A percentile compares a stretch with the other conserved stretches of the same genome.
Evolutionary conservation across 2,888 invertebrate species (phyloP).

Genomic region (Orchesella flavescens): DNA sequence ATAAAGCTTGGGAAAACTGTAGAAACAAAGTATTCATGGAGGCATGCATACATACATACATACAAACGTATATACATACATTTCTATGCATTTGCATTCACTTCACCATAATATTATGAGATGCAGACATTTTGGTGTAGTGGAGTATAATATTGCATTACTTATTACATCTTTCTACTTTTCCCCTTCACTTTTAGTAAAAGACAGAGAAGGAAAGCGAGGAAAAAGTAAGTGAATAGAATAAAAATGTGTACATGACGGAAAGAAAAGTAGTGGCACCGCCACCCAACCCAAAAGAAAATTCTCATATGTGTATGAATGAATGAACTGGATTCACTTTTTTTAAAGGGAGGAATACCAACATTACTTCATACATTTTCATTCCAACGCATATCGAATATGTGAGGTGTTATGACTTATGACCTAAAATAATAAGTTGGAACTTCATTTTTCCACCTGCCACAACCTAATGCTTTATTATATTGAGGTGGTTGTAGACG

Average conservation of each 20-base stretch:
- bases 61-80: background rate
- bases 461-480: conserved; percentile 32
- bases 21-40: conserved; percentile 17
- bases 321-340: too few relatives aligned
- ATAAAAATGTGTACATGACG: background rate
- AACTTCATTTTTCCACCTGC: conserved; percentile 23
- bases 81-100: background rate
- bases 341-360: too few relatives aligned
- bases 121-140: too few relatives aligned
- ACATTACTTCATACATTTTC: background rate
- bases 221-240: background rate
- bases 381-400: conserved; percentile 3
- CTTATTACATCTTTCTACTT: background rate
- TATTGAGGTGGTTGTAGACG: background rate
- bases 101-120: too few relatives aligned
- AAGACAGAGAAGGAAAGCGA: background rate
- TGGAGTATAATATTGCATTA: too few relatives aligned
- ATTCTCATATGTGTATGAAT: too few relatives aligned
- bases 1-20: background rate
- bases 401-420: conserved; percentile 23
- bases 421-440: conserved; percentile 28
- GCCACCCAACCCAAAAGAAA: too few relatives aligned
- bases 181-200: background rate
- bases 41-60: background rate
- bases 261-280: too few relatives aligned